Conservation (phyloP, 2,113 vertebrate species). For the Panthera uncia region DNA sequence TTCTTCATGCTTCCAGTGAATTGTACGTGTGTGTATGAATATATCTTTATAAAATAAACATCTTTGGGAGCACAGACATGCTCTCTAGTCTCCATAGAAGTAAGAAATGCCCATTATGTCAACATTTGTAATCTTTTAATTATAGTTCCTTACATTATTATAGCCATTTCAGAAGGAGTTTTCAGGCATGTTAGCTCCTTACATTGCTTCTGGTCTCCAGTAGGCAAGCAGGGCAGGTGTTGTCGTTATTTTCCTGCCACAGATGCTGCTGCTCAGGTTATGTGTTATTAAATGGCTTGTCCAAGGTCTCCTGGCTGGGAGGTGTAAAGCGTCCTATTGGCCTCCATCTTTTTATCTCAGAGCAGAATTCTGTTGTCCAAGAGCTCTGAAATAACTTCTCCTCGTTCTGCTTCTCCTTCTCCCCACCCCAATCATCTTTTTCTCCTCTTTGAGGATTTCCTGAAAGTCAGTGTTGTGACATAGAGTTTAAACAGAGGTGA, state of each 20-base stretch:
- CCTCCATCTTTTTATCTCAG: neutral
- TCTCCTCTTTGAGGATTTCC: neutral
- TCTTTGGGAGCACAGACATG: neutral
- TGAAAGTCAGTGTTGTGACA: neutral
- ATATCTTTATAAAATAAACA: neutral
- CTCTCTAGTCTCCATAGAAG: neutral
- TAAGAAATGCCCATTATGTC: neutral
- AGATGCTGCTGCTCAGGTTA: neutral
- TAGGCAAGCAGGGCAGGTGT: neutral
- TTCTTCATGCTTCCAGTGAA: neutral
- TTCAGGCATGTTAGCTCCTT: neutral
- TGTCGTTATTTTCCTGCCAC: neutral
- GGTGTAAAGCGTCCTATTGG: neutral
- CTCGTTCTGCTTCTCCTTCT: neutral
- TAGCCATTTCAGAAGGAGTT: neutral
- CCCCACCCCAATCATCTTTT: neutral
- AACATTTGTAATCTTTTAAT: neutral
- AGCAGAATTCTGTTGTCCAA: neutral
- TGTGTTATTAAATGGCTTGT: neutral
- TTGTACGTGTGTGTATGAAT: neutral
- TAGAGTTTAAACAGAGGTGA: neutral
- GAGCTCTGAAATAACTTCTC: neutral
- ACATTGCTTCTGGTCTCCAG: neutral
- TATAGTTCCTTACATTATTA: neutral
- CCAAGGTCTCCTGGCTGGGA: neutral